Base-by-base conservation (phyloP, 2,113 vertebrate genomes). In the Ahaetulla prasina region DNA sequence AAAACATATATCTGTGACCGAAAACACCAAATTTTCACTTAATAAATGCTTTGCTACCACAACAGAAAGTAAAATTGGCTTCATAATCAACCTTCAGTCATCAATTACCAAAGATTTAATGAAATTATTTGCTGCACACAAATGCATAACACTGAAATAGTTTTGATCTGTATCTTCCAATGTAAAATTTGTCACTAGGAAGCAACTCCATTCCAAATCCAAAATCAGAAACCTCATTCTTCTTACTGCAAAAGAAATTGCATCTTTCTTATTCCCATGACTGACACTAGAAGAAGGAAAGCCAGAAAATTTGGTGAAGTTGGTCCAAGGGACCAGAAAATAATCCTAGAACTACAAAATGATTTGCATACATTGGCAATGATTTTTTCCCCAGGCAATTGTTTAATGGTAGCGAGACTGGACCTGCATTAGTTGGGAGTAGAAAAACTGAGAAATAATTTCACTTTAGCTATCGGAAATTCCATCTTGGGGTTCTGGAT, bases 1-100 rank as follows among this genome's bases (percentile, higher is more conserved):
- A 90, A 39, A 60, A 60, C 25, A 27, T 11, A 8, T 1, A 27
- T 60, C 0, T 0, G 0, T 0, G 14, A 25, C 39, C 0, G 54
- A 47, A 87, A 16, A 0, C 0, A 8, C 0, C 47, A 11, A 27
- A 16, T 30, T n/a, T 68, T 68, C 60, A 68, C 10, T 14, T n/a
- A 68, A 16, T 18, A 20, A 2, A 49, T 3, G 8, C 3, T 5
- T 50, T 27, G 18, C 30, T 60, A 35, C 60, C 55, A 9, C 63
- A 25, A 39, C 6, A 91, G 30, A 91, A 84, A 89, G 7, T 4
- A 43, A 27, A n/a, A 6, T n/a, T 84, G 22, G 10, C 87, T 84
- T 35, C 23, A n/a, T 45, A 7, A 89, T 16, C 7, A 39, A 8
- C 47, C 12, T 39, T 68, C 52, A 55, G 50, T 25, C 1, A 10